Percentiles rank a stretch among this genome's conserved stretches.
Evolutionary conservation across 2,113 vertebrate genomes (phyloP).

Genomic region (Nannobrachium achirus): DNA sequence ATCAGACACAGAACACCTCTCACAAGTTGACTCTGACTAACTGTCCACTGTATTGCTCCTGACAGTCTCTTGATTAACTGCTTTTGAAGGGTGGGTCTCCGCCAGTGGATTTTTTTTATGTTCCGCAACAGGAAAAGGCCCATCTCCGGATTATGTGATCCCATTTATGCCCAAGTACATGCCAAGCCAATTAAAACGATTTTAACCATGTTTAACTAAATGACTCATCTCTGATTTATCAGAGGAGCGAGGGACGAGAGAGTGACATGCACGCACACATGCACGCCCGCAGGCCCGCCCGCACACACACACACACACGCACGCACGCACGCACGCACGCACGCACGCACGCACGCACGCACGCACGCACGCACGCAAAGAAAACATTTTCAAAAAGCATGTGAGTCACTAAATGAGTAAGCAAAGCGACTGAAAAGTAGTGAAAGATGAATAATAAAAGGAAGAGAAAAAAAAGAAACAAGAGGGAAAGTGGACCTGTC

Average conservation of each 20-base stretch:
- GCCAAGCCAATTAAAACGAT: constrained; percentile 16
- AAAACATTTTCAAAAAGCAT: background rate
- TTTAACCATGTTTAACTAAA: constrained; percentile 20
- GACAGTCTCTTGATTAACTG: background rate
- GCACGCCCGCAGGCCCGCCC: too few species aligned
- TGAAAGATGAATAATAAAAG: constrained; percentile 7
- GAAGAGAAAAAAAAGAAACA: background rate
- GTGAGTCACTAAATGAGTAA: too few species aligned
- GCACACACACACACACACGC: background rate
- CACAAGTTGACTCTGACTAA: constrained; percentile 3
- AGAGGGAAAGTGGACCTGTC: constrained; percentile 5
- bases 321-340: background rate
- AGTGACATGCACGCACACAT: background rate
- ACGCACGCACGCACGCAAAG: background rate
- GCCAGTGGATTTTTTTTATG: background rate
- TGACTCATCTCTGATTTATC: constrained; percentile 15
- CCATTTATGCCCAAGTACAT: background rate
- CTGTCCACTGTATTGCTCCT: background rate
- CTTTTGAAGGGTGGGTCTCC: background rate
- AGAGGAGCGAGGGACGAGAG: background rate
- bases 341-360: background rate
- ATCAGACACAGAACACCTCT: background rate
- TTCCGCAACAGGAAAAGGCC: background rate
- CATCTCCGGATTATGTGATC: background rate
- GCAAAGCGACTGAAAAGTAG: background rate